Percentiles rank a stretch among this genome's conserved stretches.
Conservation (phyloP, 2,113 vertebrate species). For the Pomatorhinus ruficollis region DNA sequence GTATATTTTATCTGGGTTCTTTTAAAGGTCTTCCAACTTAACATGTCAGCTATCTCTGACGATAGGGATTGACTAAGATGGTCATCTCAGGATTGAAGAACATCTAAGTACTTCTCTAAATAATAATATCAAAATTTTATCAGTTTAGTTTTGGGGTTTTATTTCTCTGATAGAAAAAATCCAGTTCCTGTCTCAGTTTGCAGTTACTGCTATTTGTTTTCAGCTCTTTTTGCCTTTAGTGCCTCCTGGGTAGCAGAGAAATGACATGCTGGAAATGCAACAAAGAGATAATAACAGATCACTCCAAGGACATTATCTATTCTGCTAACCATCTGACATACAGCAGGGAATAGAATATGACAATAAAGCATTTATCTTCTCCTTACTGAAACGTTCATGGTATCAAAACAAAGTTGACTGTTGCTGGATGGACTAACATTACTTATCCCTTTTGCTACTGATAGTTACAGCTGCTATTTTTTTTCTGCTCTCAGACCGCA, state of each 20-base stretch:
- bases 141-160: neutral
- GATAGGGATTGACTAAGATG: neutral
- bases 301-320: constrained; percentile 44
- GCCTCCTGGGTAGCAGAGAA: neutral
- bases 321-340: constrained; percentile 63
- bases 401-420: constrained; percentile 64
- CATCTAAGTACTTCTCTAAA: neutral
- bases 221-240: neutral
- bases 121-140: neutral
- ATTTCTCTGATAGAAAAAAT: neutral
- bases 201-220: constrained; percentile 8
- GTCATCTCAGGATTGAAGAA: neutral
- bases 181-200: neutral
- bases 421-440: constrained; percentile 36
- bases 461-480: constrained; percentile 62
- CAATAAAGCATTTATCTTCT: constrained; percentile 72
- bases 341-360: constrained; percentile 32
- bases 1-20: neutral
- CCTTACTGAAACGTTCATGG: constrained; percentile 50
- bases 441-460: constrained; percentile 35
- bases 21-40: neutral
- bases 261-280: constrained; percentile 11
- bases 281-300: constrained; percentile 61
- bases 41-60: neutral
- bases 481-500: constrained; percentile 82